Percentiles rank a stretch among this genome's conserved stretches.
These are phyloP conservation scores for Axis porcinus DNA, from an alignment of 2,113 vertebrate genomes.

Conservation along the genomic window DNA sequence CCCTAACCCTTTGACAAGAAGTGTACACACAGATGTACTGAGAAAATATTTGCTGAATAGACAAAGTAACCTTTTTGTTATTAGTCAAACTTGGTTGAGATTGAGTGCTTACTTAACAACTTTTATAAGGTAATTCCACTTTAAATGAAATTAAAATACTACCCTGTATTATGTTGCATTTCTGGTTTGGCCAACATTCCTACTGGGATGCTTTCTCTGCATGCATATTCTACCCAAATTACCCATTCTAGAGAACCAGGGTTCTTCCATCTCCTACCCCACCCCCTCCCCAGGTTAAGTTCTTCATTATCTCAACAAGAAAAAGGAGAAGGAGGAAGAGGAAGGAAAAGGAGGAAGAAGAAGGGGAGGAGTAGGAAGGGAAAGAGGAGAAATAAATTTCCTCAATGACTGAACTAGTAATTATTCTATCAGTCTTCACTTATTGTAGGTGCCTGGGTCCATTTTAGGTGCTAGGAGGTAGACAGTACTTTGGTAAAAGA, in stretches of 20 bases:
- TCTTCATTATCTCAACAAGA: not conserved
- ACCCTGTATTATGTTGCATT: not conserved
- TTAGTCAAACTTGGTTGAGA: not conserved
- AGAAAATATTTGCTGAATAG: not conserved
- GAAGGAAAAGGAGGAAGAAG: not conserved
- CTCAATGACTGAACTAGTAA: not conserved
- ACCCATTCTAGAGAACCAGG: not conserved
- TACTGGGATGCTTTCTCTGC: not conserved
- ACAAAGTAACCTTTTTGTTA: not conserved
- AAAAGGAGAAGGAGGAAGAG: not conserved
- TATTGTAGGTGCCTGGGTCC: not conserved
- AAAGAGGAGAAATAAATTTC: not conserved
- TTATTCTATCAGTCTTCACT: not conserved
- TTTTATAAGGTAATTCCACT: not conserved
- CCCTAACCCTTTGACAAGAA: not conserved
- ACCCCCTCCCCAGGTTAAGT: rapidly evolving
- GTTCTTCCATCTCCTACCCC: not conserved
- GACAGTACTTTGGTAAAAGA: not conserved
- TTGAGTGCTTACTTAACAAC: not conserved
- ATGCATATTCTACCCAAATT: not conserved
- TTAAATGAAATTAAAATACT: not conserved
- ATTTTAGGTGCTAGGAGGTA: not conserved
- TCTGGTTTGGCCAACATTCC: not conserved
- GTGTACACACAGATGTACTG: not conserved
- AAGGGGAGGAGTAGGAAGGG: not conserved